Base-by-base conservation (phyloP, 2,797 vertebrate genomes). In the Danio kyathit region DNA sequence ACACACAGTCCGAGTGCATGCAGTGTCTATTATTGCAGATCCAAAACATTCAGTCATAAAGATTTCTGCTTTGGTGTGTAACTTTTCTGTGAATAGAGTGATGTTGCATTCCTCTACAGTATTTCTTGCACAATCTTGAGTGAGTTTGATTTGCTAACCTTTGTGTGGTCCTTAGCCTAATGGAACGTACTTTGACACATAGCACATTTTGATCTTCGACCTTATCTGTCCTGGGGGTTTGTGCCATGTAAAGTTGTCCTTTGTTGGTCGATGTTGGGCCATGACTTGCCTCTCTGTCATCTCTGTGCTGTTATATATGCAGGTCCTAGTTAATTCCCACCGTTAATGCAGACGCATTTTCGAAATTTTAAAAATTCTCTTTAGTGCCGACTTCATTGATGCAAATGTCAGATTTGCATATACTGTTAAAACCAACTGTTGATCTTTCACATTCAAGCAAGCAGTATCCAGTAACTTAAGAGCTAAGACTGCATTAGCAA, bases 101-200 rank as follows among this genome's bases (percentile, higher is more conserved):
- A 82, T 59, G 12, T 74, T 75, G 14, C 71, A 51, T 52, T 67
- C 61, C 51, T 69, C 52, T 19, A 63, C 8, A 3, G 67, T 17
- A 51, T 21, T 14, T 13, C 71, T n/a, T n/a, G n/a, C n/a, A n/a
- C n/a, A n/a, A n/a, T n/a, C n/a, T n/a, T n/a, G n/a, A n/a, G n/a
- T n/a, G n/a, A 81, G 7, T 74, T 59, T 81, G 10, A 66, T 29
- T 21, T 49, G 65, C 21, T 83, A 29, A 80, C 19, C 19, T 66
- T 29, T 73, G n/a, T 83, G 70, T 40, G 74, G 8, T 78, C 76
- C 12, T 76, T 84, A 3, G 54, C 52, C 79, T 79, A 81, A 46
- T 83, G 74, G 60, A 59, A 81, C 1, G 41, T 83, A 19, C 56
- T 76, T 56, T 86, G 80, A 48, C 80, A 87, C 14, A n/a, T n/a